A percentile compares a stretch with the other conserved stretches of the same genome.
Evolutionary conservation across 2,797 vertebrate species (phyloP).

Genomic region (Schizothorax lantsangensis): DNA sequence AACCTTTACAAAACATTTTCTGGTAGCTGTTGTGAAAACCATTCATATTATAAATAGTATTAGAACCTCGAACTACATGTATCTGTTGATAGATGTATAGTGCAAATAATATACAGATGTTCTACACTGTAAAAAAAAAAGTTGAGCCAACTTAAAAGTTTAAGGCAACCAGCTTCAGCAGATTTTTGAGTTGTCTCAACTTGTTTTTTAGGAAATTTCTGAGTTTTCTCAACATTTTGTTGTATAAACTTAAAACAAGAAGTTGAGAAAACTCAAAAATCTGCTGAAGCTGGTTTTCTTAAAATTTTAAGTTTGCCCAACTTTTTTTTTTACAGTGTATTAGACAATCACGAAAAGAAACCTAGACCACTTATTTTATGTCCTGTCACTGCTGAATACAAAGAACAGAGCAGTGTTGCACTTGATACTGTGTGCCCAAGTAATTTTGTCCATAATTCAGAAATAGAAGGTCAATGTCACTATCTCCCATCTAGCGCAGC

Average conservation of each 20-base stretch:
- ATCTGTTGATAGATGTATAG: neutral
- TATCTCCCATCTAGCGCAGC: neutral
- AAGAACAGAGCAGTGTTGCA: neutral
- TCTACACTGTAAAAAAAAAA: neutral
- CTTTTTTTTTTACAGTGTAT: no score
- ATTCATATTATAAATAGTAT: neutral
- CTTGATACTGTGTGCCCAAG: neutral
- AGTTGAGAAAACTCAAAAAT: no score
- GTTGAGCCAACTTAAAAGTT: no score
- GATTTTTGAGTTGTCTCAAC: no score
- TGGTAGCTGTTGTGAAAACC: neutral
- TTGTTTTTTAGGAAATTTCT: no score
- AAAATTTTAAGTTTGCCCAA: no score
- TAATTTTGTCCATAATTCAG: slow-evolving; percentile 14
- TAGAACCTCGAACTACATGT: neutral
- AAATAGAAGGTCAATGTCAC: slow-evolving; percentile 21
- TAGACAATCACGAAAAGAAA: neutral
- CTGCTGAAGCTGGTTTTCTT: no score
- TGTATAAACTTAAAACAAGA: no score
- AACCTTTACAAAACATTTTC: neutral
- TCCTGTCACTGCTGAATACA: neutral
- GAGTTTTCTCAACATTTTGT: no score
- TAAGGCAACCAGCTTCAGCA: no score
- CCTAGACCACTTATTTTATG: neutral
- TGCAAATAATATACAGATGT: neutral